Percentiles rank a stretch among this genome's conserved stretches.
These are phyloP conservation scores for Lateolabrax maculatus DNA, from an alignment of 2,797 vertebrate genomes.

Conservation along the genomic window DNA sequence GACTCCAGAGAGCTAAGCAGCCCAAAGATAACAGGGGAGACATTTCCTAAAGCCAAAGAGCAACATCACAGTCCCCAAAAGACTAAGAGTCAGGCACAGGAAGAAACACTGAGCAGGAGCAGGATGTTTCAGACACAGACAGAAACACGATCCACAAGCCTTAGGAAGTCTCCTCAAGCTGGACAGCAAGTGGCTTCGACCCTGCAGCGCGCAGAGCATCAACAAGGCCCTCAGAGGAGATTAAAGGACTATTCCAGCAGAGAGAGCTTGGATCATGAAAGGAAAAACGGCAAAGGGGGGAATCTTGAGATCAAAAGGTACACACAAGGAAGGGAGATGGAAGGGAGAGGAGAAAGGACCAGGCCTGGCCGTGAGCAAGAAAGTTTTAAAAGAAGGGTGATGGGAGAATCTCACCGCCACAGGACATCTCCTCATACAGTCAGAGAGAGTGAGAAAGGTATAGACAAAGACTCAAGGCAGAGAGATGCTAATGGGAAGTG, in stretches of 20 bases:
- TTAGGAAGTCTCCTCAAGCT: constrained; percentile 52
- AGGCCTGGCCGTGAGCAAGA: constrained; percentile 44
- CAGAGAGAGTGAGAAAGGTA: constrained; percentile 53
- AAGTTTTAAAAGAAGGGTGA: constrained; percentile 57
- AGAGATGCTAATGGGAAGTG: constrained; percentile 63
- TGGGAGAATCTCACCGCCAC: constrained; percentile 71
- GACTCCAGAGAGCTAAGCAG: constrained; percentile 73
- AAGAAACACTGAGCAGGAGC: constrained; percentile 47
- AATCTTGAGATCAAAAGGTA: constrained; percentile 51
- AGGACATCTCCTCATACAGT: constrained; percentile 18
- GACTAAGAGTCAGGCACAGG: constrained; percentile 53
- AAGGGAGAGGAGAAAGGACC: constrained; percentile 43
- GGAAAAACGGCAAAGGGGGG: constrained; percentile 63
- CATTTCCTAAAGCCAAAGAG: constrained; percentile 79
- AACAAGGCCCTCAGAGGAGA: constrained; percentile 53
- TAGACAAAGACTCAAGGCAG: constrained; percentile 52
- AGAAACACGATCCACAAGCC: constrained; percentile 66
- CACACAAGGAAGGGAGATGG: constrained; percentile 49
- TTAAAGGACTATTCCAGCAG: constrained; percentile 54
- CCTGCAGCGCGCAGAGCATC: constrained; percentile 52
- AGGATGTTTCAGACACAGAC: constrained; percentile 43
- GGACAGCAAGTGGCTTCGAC: constrained; percentile 64
- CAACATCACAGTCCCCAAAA: constrained; percentile 69
- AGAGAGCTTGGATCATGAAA: constrained; percentile 64
- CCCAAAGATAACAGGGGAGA: constrained; percentile 77